Evolutionary conservation across 2,113 vertebrate genomes (phyloP).

Genomic region (Anthoscopus minutus): DNA sequence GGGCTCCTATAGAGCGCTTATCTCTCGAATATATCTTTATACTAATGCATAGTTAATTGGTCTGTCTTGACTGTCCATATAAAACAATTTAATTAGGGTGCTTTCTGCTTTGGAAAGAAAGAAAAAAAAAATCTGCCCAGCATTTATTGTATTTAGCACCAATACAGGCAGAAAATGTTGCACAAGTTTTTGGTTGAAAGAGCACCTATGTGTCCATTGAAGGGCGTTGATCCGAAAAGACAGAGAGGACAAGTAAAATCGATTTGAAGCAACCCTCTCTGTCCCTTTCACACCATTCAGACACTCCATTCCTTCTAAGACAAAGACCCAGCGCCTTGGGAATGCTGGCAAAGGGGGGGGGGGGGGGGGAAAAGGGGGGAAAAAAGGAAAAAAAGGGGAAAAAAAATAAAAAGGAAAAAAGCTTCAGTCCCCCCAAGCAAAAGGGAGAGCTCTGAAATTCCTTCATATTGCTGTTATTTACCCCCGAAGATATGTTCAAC

Average conservation of each 20-base stretch:
- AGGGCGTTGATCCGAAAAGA: constrained; percentile 87
- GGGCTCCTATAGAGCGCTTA: constrained; percentile 60
- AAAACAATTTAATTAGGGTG: constrained; percentile 82
- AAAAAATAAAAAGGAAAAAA: not conserved
- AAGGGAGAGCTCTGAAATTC: constrained; percentile 56
- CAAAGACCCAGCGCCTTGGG: constrained; percentile 79
- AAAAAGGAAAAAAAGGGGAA: not conserved
- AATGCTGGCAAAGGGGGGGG: constrained; percentile 63
- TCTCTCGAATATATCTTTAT: constrained; percentile 75
- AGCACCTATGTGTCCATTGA: constrained; percentile 84
- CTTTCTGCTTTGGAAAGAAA: constrained; percentile 71
- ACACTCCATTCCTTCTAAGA: constrained; percentile 80
- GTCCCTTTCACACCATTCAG: constrained; percentile 84
- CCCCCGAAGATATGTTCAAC: constrained; percentile 18
- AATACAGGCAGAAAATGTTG: constrained; percentile 85
- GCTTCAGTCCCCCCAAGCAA: constrained; percentile 56
- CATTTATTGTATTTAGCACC: constrained; percentile 81
- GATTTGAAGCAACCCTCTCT: constrained; percentile 85
- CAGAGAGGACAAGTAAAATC: constrained; percentile 85
- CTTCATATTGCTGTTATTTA: constrained; percentile 65
- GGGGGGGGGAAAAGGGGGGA: too few species aligned
- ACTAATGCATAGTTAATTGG: constrained; percentile 79
- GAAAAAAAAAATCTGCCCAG: constrained; percentile 68
- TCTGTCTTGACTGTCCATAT: constrained; percentile 74
- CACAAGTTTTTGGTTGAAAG: constrained; percentile 85